These are phyloP conservation scores for Sarcophaga rosellei DNA, from an alignment of 2,888 invertebrate genomes.

Conservation along the genomic window DNA sequence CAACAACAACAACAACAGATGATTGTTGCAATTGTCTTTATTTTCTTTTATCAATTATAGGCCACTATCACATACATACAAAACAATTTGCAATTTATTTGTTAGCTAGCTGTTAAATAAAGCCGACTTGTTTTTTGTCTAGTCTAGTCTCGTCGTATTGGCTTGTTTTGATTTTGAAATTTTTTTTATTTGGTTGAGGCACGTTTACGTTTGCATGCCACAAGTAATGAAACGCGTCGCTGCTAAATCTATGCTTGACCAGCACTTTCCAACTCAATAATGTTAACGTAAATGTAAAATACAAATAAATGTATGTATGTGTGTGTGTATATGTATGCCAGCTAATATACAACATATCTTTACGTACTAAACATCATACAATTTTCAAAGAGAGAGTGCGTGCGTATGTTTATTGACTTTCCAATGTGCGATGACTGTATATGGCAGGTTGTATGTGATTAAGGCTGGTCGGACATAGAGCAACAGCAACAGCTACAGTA, in stretches of 20 bases:
- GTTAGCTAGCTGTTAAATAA: slow-evolving; percentile 7
- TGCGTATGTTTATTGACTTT: slow-evolving; percentile 36
- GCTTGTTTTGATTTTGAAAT: slow-evolving; percentile 6
- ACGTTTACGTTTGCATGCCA: slow-evolving; percentile 67
- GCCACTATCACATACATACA: slow-evolving; percentile 62
- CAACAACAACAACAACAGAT: background rate
- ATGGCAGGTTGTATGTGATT: slow-evolving; percentile 30
- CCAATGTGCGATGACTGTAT: slow-evolving; percentile 37
- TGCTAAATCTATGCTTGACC: slow-evolving; percentile 62
- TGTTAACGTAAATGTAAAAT: background rate
- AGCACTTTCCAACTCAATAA: slow-evolving; percentile 67
- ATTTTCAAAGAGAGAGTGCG: slow-evolving; percentile 57
- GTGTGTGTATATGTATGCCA: background rate
- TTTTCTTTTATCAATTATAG: slow-evolving; percentile 64
- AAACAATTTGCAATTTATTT: slow-evolving; percentile 61
- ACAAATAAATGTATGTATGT: slow-evolving; percentile 7
- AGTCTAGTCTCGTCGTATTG: slow-evolving; percentile 37
- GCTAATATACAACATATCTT: background rate
- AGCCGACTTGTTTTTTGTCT: slow-evolving; percentile 14
- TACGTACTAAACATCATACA: background rate
- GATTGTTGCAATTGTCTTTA: slow-evolving; percentile 46
- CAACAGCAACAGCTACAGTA: slow-evolving; percentile 34
- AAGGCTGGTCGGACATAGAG: slow-evolving; percentile 43
- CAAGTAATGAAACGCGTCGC: slow-evolving; percentile 55
- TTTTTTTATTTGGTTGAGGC: slow-evolving; percentile 38